phyloP scores from a whole-genome alignment of 2,797 vertebrate genomes.

The Bovichtus variegatus region DNA sequence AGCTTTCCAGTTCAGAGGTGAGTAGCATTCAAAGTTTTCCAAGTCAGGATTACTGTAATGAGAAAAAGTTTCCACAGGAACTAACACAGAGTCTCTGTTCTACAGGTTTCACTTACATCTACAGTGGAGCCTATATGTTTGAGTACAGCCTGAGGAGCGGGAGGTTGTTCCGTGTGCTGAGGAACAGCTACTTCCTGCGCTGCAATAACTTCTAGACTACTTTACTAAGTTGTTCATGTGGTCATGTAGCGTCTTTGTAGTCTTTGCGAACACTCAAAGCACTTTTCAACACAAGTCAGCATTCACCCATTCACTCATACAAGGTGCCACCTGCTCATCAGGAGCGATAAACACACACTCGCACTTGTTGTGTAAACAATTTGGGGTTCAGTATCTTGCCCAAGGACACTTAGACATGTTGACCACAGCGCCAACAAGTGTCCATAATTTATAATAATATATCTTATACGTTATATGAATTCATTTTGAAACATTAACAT shows the following conservation, averaged over 20 bases:
- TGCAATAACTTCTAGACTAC: slow-evolving; percentile 72
- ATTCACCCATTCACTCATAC: no score
- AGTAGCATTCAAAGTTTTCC: slow-evolving; percentile 14
- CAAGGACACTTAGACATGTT: no score
- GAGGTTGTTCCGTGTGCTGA: slow-evolving; percentile 55
- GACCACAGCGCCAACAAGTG: no score
- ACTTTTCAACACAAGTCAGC: no score
- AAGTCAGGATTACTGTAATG: neutral
- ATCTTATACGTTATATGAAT: neutral
- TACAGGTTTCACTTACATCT: slow-evolving; percentile 78
- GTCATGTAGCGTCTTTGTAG: neutral
- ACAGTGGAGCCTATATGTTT: slow-evolving; percentile 71
- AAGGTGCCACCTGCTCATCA: no score
- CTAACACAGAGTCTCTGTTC: slow-evolving; percentile 19
- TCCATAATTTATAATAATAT: neutral
- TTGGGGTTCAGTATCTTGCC: no score
- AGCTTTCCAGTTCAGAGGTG: slow-evolving; percentile 88
- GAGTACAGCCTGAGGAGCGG: slow-evolving; percentile 63
- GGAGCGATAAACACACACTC: no score
- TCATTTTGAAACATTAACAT: neutral
- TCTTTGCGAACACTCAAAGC: no score
- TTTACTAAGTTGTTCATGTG: neutral
- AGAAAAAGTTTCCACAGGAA: neutral
- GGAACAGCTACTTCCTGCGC: slow-evolving; percentile 72
- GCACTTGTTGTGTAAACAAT: no score